phyloP scores from a whole-genome alignment of 2,113 vertebrate species.

The Petaurus breviceps region DNA sequence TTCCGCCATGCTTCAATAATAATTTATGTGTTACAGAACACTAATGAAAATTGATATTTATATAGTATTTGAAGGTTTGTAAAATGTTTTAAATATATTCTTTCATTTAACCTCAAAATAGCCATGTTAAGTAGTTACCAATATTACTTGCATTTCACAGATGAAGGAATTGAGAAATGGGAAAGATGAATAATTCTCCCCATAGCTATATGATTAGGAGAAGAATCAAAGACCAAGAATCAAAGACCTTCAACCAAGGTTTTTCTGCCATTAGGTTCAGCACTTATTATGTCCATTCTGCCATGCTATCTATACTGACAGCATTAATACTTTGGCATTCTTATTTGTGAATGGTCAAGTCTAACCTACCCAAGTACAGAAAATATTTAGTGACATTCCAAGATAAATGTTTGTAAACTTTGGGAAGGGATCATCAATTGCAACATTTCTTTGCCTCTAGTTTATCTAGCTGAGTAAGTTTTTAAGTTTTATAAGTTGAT shows the following conservation, averaged over 20 bases:
- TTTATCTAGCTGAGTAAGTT: background rate
- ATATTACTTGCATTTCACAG: background rate
- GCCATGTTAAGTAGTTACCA: background rate
- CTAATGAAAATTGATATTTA: background rate
- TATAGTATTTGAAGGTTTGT: background rate
- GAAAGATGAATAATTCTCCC: background rate
- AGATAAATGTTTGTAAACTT: background rate
- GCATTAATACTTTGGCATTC: background rate
- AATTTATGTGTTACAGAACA: background rate
- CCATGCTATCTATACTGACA: background rate
- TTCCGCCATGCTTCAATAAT: background rate
- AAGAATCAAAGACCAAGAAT: background rate
- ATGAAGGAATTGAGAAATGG: background rate
- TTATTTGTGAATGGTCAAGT: background rate
- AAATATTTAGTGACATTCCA: background rate
- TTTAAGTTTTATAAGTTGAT: background rate
- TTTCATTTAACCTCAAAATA: background rate
- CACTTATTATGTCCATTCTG: background rate
- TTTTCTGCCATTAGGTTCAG: background rate
- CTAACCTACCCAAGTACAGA: background rate
- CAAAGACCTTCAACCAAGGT: background rate
- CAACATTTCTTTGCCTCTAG: background rate
- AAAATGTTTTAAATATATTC: background rate
- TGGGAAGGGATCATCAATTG: background rate
- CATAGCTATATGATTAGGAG: background rate